Percentiles rank a stretch among this genome's conserved stretches.
These are phyloP conservation scores for Heliconius nattereri DNA, from an alignment of 1,140 invertebrate genomes.

Conservation along the genomic window DNA sequence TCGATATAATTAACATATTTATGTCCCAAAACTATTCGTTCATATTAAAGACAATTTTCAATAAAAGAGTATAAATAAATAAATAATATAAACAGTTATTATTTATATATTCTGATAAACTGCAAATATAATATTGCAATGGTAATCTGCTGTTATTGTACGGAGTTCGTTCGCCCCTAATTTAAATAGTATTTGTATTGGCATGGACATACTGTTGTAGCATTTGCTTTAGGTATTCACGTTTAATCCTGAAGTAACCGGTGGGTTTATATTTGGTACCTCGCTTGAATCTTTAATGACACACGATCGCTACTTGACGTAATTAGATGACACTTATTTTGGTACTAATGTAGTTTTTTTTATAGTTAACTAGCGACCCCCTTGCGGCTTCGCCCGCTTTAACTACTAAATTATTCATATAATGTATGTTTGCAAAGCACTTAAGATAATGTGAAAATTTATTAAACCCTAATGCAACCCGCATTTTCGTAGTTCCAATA, in stretches of 20 bases:
- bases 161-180: conserved; percentile 52
- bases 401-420: no score
- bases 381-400: no score
- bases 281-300: conserved; percentile 23
- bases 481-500: no score
- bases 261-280: conserved; percentile 23
- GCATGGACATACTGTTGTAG: conserved; percentile 33
- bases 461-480: no score
- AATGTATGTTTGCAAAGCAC: no score
- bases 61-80: not conserved
- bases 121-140: conserved; percentile 31
- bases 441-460: no score
- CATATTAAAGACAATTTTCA: not conserved
- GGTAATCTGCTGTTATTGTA: conserved; percentile 49
- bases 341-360: not conserved
- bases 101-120: conserved; percentile 19
- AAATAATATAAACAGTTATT: conserved; percentile 10
- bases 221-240: conserved; percentile 39
- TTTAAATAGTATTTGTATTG: conserved; percentile 47
- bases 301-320: conserved; percentile 3
- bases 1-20: not conserved
- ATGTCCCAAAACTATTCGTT: not conserved
- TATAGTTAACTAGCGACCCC: no score
- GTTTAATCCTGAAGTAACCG: conserved; percentile 13
- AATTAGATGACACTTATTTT: not conserved